Conservation (phyloP, 1,140 invertebrate species). For the Drosophila lowei region DNA sequence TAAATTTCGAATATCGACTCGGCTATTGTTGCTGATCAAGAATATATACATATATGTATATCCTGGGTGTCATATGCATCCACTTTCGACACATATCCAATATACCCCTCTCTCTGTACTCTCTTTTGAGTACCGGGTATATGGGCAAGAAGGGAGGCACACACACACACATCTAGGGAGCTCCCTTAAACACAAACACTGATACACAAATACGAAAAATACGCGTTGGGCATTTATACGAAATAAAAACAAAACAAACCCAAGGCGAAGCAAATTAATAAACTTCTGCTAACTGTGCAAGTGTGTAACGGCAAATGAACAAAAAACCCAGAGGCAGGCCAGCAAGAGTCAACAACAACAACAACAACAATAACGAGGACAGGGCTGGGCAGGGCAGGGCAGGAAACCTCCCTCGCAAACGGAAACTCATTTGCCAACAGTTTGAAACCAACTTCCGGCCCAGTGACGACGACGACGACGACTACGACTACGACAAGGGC, state of each 20-base stretch:
- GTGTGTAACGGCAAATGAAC: slow-evolving; percentile 25
- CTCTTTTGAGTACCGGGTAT: no score
- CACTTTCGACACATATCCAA: no score
- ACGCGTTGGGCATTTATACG: no score
- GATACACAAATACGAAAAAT: slow-evolving; percentile 4
- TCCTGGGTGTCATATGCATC: no score
- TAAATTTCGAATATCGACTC: no score
- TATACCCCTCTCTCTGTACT: no score
- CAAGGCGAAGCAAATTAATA: slow-evolving; percentile 60
- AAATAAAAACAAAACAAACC: slow-evolving; percentile 19
- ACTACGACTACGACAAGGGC: slow-evolving; percentile 34
- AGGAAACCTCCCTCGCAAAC: slow-evolving; percentile 60
- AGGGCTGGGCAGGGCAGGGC: background rate
- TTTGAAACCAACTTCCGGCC: slow-evolving; percentile 65
- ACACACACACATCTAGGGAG: background rate
- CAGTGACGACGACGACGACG: slow-evolving; percentile 32
- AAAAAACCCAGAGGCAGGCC: slow-evolving; percentile 5
- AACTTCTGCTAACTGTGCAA: slow-evolving; percentile 52
- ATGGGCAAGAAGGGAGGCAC: background rate
- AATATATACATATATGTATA: no score
- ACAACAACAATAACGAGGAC: slow-evolving; percentile 15
- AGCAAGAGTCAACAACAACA: slow-evolving; percentile 10
- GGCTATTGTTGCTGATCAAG: no score
- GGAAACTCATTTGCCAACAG: slow-evolving; percentile 71
- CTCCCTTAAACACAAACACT: slow-evolving; percentile 2